Conservation (phyloP, 2,113 vertebrate species). For the Rhea pennata region DNA sequence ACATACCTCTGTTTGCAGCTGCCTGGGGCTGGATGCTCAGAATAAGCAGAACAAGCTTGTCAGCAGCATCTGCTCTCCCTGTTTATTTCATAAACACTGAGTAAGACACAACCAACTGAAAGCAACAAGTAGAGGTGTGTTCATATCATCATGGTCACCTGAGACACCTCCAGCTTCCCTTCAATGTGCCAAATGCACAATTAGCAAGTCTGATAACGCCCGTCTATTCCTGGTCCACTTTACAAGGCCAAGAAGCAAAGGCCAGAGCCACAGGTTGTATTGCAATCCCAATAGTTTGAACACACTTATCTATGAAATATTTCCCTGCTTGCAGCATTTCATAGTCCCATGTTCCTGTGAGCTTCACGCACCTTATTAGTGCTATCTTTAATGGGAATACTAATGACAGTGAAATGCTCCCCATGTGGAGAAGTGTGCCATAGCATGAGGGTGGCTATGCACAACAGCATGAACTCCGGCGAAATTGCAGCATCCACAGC, state of each 20-base stretch:
- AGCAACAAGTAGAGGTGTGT: background rate
- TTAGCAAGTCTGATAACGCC: background rate
- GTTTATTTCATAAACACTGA: background rate
- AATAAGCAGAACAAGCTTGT: background rate
- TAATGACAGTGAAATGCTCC: background rate
- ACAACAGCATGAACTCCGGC: background rate
- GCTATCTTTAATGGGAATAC: background rate
- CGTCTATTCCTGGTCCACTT: background rate
- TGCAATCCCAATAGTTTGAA: background rate
- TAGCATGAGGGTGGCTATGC: background rate
- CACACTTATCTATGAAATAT: background rate
- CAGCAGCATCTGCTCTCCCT: background rate
- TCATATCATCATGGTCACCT: background rate
- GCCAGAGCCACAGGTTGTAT: background rate
- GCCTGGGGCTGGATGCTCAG: background rate
- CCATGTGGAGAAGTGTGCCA: background rate
- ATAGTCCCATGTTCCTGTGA: background rate
- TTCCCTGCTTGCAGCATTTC: background rate
- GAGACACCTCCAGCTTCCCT: background rate
- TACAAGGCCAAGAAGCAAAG: background rate
- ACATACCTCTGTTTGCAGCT: background rate
- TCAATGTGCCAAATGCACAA: rapidly evolving
- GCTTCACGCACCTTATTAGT: background rate
- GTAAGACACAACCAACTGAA: background rate
- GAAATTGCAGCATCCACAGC: background rate